These are phyloP conservation scores for Gila robusta DNA, from an alignment of 2,797 vertebrate species.

Conservation along the genomic window DNA sequence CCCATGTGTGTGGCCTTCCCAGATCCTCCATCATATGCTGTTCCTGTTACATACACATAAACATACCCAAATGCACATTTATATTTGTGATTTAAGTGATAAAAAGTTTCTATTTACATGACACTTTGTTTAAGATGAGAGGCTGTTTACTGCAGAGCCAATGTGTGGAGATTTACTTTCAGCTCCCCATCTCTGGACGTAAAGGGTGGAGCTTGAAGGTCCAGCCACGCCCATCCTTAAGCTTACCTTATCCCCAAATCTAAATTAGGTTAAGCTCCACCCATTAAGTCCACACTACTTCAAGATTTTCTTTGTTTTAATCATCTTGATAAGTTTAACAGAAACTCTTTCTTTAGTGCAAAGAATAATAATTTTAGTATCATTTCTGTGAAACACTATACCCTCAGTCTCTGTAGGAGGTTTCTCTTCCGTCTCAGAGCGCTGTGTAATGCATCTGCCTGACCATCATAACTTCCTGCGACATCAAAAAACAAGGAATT, in stretches of 20 bases:
- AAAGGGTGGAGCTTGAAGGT: no score
- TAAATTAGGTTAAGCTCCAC: neutral
- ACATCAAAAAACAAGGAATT: slow-evolving; percentile 4
- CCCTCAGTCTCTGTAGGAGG: slow-evolving; percentile 83
- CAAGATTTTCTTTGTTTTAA: neutral
- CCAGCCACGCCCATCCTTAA: neutral
- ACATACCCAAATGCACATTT: slow-evolving; percentile 20
- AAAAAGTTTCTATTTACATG: neutral
- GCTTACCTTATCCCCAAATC: neutral
- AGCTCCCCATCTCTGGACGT: neutral
- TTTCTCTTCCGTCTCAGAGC: slow-evolving; percentile 81
- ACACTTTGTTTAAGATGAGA: slow-evolving; percentile 1
- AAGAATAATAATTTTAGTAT: neutral
- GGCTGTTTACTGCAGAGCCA: neutral
- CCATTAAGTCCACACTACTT: neutral
- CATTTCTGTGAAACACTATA: slow-evolving; percentile 62
- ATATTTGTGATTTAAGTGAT: neutral
- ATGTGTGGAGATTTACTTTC: neutral
- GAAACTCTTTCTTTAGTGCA: neutral
- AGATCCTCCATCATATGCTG: slow-evolving; percentile 82
- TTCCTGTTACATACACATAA: slow-evolving; percentile 74
- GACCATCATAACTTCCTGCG: slow-evolving; percentile 75
- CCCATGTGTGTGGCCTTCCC: slow-evolving; percentile 71
- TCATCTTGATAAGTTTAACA: neutral
- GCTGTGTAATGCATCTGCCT: slow-evolving; percentile 72